Evolutionary conservation across 2,113 vertebrate species (phyloP).

Genomic region (Platysteira castanea): DNA sequence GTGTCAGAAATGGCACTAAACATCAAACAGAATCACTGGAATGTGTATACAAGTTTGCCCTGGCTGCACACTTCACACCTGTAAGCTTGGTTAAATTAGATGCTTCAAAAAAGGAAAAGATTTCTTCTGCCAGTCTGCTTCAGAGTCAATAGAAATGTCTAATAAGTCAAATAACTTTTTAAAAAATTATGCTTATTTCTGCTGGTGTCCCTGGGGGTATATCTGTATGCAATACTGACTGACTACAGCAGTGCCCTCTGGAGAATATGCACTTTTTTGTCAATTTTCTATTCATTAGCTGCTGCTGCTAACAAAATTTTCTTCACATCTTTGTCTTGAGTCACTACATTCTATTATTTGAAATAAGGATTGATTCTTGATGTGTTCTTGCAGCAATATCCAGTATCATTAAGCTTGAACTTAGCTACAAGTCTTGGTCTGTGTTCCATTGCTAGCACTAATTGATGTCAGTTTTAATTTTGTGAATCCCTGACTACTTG

Average conservation of each 20-base stretch:
- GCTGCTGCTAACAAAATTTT: not conserved
- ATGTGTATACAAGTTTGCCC: not conserved
- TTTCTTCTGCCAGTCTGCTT: not conserved
- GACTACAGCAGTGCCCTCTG: not conserved
- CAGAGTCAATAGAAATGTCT: not conserved
- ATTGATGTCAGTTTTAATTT: slow-evolving; percentile 14
- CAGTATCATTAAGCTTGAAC: not conserved
- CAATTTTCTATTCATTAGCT: not conserved
- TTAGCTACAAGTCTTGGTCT: not conserved
- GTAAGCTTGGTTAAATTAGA: not conserved
- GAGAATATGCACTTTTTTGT: not conserved
- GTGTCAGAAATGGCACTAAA: not conserved
- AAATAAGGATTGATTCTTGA: not conserved
- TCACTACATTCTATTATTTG: not conserved
- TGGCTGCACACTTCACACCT: not conserved
- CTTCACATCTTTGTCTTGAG: not conserved
- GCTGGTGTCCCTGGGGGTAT: not conserved
- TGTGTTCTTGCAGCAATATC: not conserved
- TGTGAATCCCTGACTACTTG: not conserved
- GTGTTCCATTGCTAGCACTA: not conserved
- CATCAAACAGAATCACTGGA: not conserved
- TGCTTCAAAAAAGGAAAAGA: not conserved
- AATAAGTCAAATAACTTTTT: not conserved
- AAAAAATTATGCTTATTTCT: not conserved
- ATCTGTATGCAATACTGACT: not conserved